Evolutionary conservation across 2,797 vertebrate species (phyloP), one percentile per base, ranked within the genome.

Genomic region (Streptopelia turtur): DNA sequence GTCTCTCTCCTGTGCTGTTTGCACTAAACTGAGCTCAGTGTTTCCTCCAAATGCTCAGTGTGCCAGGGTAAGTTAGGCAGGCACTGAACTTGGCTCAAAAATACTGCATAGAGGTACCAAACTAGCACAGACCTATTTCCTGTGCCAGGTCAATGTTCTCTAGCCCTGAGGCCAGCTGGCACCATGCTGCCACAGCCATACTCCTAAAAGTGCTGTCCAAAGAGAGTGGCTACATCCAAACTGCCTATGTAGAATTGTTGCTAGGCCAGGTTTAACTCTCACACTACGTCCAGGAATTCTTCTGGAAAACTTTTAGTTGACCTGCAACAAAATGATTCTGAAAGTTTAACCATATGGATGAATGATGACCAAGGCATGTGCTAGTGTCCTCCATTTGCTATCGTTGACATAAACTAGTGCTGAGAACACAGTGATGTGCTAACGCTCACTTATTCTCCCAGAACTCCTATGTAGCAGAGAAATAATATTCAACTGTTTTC

Each of bases 121-220:
- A 65, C 45, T 27, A 86, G 39, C 82, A 74, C 35, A 89, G 61
- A 56, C 4, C 7, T 37, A 9, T 45, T 60, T 72, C 28, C 49
- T 61, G 52, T 70, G 88, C 90, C 90, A 95, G 77, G 59, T 74
- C 61, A 37, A 33, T 79, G 85, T 79, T 95, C 83, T 90, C 30
- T 43, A 82, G 43, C 57, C 37, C 24, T 39, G 33, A 52, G 74
- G 94, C 94, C 93, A 95, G 59, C 86, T 95, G 95, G 92, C 92
- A 89, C 16, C 0, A 0, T 63, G 28, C 59, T 93, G 64, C 74
- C 72, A 68, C 28, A 86, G 35, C 30, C 50, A 55, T 17, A 11
- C 77, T 49, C 35, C 75, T 28, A 87, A 72, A 52, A 13, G 4
- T 17, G 18, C 59, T 70, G 63, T 76, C 61, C 88, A 92, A 83